Evolutionary conservation across 2,113 vertebrate genomes (phyloP).

Genomic region (Paraplagusia blochii): DNA sequence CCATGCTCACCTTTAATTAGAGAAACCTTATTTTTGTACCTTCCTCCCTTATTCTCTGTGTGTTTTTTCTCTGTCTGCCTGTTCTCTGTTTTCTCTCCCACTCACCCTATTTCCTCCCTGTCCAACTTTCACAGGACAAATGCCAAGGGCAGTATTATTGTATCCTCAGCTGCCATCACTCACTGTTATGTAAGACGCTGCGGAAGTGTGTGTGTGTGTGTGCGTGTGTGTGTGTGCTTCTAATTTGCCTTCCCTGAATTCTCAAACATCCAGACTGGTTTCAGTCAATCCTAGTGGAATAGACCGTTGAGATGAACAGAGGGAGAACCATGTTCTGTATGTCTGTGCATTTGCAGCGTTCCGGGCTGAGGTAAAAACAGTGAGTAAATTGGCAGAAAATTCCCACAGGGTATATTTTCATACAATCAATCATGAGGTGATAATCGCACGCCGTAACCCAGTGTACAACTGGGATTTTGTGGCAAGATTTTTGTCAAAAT

Average conservation of each 20-base stretch:
- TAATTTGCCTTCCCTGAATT: constrained; percentile 41
- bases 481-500: too few species aligned
- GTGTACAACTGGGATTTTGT: too few species aligned
- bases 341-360: too few species aligned
- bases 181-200: constrained; percentile 62
- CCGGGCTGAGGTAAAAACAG: too few species aligned
- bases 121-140: constrained; percentile 69
- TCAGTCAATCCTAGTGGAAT: background rate
- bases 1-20: background rate
- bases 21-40: background rate
- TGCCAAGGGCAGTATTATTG: constrained; percentile 64
- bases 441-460: too few species aligned
- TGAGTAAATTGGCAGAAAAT: too few species aligned
- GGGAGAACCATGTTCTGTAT: background rate
- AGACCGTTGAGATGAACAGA: background rate
- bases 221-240: constrained; percentile 12
- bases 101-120: constrained; percentile 49
- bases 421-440: too few species aligned
- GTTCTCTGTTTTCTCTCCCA: constrained; percentile 43
- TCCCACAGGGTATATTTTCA: too few species aligned
- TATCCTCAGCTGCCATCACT: constrained; percentile 71
- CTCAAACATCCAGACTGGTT: constrained; percentile 7
- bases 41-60: background rate
- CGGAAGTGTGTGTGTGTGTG: constrained; percentile 32
- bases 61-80: constrained; percentile 23